Base-by-base conservation (phyloP, 2,113 vertebrate genomes). In the Thymallus thymallus region DNA sequence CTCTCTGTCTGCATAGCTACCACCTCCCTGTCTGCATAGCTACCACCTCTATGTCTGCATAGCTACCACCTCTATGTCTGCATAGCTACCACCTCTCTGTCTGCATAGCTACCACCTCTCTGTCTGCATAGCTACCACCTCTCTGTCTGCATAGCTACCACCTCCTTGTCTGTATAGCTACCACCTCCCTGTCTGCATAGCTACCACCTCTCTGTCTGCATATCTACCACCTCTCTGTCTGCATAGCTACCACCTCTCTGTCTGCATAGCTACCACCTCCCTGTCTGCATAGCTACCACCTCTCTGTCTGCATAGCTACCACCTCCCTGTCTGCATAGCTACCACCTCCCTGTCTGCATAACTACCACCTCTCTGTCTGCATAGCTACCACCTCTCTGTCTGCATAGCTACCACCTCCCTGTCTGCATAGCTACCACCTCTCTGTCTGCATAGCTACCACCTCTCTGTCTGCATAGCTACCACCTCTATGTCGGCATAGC, bases 381-480 rank as follows among this genome's bases (percentile, higher is more conserved):
- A 26, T 26, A 26, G 26, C 26, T 26, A 26, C 26, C 26, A 26
- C 26, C 26, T n/a, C n/a, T n/a, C n/a, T n/a, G n/a, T n/a, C n/a
- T n/a, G 88, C 91, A 90, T 89, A 71, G 84, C 83, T 86, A n/a
- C n/a, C n/a, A 89, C 82, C 73, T 74, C 71, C 5, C 16, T 80
- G 80, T 90, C n/a, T n/a, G 26, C 26, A 26, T 26, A 26, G 26
- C 26, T 26, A 26, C 26, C 26, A 26, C 26, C 26, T n/a, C n/a
- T n/a, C n/a, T n/a, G n/a, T n/a, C n/a, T n/a, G 88, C 91, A 90
- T 89, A 71, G 84, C 83, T 86, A 89, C 82, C 73, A 73, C 71
- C 5, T n/a, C n/a, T n/a, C n/a, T n/a, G n/a, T n/a, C n/a, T n/a
- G 26, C 26, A 26, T 26, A 26, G 26, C 26, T 26, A 26, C 26